Base-by-base conservation (phyloP, 2,888 invertebrate genomes). In the Cryptocephalus primarius region DNA sequence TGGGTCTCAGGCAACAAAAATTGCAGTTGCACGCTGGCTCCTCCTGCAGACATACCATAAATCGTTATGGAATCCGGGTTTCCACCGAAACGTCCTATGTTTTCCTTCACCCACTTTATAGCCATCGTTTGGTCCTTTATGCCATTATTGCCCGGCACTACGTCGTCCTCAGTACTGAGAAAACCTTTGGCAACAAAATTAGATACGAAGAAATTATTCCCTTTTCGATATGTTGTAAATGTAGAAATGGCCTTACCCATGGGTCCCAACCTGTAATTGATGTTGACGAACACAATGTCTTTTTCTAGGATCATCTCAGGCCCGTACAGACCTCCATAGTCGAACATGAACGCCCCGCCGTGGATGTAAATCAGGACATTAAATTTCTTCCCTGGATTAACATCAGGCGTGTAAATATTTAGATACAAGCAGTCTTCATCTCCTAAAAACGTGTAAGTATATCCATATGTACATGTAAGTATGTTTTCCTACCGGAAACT, bases 71-170 rank as follows among this genome's bases (percentile, higher is more conserved):
- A 79, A 39, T 79, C 74, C 1, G 83, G 78, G 68, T 86, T 78
- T 1, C 87, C 87, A 1, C 83, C 83, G 57, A 88, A 87, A 61
- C 72, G 72, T 54, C 75, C 69, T 48, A 87, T 82, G 63, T 87
- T 83, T 40, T 76, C 67, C 47, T 79, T 77, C 1, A 85, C 69
- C 85, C 85, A 88, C 55, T 76, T 74, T 39, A 88, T 64, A 0
- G 85, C 85, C 53, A 81, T 71, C 22, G 73, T 72, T 69, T 87
- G 86, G 71, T 87, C 87, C 60, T 83, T 85, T 33, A 87, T 62
- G 0, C 86, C 87, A 57, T 77, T 78, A 64, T 87, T 87, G 4
- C 83, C 83, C 0, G 87, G 80, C 1, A 83, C 71, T 1, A 74
- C 61, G 1, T 76, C 74, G 54, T 87, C 85, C 33, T 80, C 85